phyloP scores from a whole-genome alignment of 2,113 vertebrate species.

The Lamprotornis superbus region DNA sequence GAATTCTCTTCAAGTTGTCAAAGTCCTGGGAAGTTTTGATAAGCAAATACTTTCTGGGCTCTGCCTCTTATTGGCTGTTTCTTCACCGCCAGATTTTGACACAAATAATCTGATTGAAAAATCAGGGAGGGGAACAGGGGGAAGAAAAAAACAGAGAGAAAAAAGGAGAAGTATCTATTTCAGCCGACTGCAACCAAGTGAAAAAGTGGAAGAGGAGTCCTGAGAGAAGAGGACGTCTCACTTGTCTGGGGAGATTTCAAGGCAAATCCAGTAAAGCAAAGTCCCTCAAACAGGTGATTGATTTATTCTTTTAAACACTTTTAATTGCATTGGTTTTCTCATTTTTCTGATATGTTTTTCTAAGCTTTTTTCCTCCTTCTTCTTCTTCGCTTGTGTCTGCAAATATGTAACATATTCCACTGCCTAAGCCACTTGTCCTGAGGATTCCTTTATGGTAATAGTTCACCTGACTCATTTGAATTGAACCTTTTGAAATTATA shows the following conservation, averaged over 20 bases:
- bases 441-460: neutral
- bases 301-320: conserved; percentile 24
- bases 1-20: conserved; percentile 55
- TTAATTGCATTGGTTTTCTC: neutral
- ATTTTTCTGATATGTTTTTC: neutral
- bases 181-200: conserved; percentile 65
- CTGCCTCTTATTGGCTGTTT: conserved; percentile 69
- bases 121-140: conserved; percentile 79
- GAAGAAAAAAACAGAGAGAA: conserved; percentile 52
- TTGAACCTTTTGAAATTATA: neutral
- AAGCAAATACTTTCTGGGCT: conserved; percentile 74
- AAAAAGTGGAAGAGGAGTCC: conserved; percentile 70
- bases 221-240: neutral
- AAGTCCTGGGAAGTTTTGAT: conserved; percentile 76
- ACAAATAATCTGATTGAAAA: conserved; percentile 87
- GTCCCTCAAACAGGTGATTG: conserved; percentile 68
- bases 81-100: conserved; percentile 82
- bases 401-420: neutral
- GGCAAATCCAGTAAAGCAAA: conserved; percentile 34
- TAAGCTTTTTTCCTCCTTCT: neutral
- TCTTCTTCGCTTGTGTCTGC: neutral
- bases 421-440: neutral
- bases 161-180: conserved; percentile 88
- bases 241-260: conserved; percentile 7
- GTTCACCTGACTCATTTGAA: neutral